A percentile compares a stretch with the other conserved stretches of the same genome.
phyloP scores from a whole-genome alignment of 2,888 invertebrate genomes.

The Ormyrus labotus region DNA sequence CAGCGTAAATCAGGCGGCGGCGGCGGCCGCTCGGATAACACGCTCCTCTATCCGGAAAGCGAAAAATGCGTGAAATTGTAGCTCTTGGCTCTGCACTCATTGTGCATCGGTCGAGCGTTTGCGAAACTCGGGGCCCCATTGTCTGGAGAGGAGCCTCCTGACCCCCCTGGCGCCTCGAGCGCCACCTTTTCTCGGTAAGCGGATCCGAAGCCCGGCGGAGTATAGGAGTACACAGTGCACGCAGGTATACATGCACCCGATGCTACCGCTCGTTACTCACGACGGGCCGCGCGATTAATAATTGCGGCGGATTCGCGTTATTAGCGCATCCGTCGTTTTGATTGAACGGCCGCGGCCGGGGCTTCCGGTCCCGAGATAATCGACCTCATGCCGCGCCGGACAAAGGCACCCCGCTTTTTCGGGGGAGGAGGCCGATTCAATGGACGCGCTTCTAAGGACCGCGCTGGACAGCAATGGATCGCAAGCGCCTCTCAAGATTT shows the following conservation, averaged over 20 bases:
- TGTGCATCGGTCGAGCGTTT: too few species aligned
- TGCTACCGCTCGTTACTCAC: conserved; percentile 52
- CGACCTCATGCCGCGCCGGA: conserved; percentile 31
- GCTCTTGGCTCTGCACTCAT: too few species aligned
- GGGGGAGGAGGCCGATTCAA: conserved; percentile 1
- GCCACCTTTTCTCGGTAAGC: conserved; percentile 12
- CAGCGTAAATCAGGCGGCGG: too few species aligned
- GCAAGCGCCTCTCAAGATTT: too few species aligned
- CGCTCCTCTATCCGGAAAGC: too few species aligned
- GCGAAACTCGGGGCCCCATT: too few species aligned
- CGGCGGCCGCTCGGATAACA: too few species aligned
- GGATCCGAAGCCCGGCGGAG: conserved; percentile 4
- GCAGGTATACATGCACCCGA: neutral
- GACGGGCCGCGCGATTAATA: conserved; percentile 52
- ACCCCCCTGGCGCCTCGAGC: too few species aligned
- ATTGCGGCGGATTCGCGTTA: conserved; percentile 27
- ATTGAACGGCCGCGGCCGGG: conserved; percentile 35
- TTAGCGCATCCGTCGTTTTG: conserved; percentile 52
- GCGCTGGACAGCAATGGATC: conserved; percentile 32
- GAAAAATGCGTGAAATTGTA: too few species aligned
- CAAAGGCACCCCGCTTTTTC: conserved; percentile 5
- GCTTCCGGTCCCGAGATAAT: conserved; percentile 27
- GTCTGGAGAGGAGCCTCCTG: too few species aligned
- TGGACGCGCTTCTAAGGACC: conserved; percentile 10
- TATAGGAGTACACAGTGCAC: neutral